A percentile compares a stretch with the other conserved stretches of the same genome.
phyloP scores from a whole-genome alignment of 2,797 vertebrate genomes.

The Leucoraja ocellata region DNA sequence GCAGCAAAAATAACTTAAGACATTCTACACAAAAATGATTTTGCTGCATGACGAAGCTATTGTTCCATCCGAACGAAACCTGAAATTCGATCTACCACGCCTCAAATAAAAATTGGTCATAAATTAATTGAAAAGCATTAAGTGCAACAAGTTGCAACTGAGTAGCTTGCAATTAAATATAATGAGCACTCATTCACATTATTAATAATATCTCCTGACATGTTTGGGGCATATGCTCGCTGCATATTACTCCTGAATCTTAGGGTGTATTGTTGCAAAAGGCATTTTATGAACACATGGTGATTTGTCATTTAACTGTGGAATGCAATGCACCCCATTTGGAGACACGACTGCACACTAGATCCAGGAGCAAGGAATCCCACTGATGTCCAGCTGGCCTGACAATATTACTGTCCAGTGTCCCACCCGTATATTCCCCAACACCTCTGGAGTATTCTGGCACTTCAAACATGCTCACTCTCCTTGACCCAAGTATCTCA shows the following conservation, averaged over 20 bases:
- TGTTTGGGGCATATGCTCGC: neutral
- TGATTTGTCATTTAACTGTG: neutral
- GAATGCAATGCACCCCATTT: neutral
- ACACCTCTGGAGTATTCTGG: too few relatives aligned
- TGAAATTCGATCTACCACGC: neutral
- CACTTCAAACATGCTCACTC: too few relatives aligned
- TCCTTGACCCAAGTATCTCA: too few relatives aligned
- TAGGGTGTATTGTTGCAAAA: neutral
- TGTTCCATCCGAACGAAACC: neutral
- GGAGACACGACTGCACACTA: neutral
- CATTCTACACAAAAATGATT: constrained; percentile 4
- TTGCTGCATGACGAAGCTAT: neutral
- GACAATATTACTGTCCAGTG: too few relatives aligned
- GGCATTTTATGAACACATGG: neutral
- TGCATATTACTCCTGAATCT: neutral
- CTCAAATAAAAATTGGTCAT: neutral
- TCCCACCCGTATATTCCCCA: too few relatives aligned
- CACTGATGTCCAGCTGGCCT: too few relatives aligned
- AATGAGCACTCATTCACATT: neutral
- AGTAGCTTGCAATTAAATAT: neutral
- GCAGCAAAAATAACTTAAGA: neutral
- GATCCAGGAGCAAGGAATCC: too few relatives aligned
- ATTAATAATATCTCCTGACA: neutral
- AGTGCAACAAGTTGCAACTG: neutral
- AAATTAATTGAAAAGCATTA: neutral